Evolutionary conservation across 2,113 vertebrate species (phyloP).

Genomic region (Herpetotheres cachinnans): DNA sequence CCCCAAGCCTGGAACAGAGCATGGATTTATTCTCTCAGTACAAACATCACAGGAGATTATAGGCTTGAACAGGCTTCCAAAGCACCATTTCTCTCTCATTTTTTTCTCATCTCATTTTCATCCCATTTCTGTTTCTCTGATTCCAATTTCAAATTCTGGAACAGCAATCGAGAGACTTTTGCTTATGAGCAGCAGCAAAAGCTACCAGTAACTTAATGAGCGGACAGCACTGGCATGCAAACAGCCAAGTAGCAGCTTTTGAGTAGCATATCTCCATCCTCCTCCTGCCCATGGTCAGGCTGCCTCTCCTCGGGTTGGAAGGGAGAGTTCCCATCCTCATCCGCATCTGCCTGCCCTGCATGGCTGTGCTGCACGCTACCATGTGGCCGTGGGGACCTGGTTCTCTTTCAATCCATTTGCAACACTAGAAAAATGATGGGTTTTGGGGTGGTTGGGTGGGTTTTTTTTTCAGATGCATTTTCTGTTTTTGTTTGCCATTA

Average conservation of each 20-base stretch:
- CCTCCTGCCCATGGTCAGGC: neutral
- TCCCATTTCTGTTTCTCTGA: neutral
- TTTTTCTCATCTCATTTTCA: neutral
- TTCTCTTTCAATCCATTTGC: neutral
- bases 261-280: neutral
- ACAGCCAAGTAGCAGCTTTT: neutral
- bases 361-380: accelerated
- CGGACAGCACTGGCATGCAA: neutral
- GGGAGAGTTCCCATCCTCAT: neutral
- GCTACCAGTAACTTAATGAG: neutral
- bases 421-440: neutral
- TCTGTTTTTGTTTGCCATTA: neutral
- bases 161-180: neutral
- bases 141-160: neutral
- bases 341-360: neutral
- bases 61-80: neutral
- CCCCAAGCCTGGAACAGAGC: neutral
- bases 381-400: neutral
- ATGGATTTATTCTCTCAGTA: neutral
- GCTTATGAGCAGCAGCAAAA: neutral
- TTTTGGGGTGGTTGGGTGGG: neutral
- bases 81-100: neutral
- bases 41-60: neutral
- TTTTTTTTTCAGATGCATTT: neutral
- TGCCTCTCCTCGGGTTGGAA: neutral